These are phyloP conservation scores for Dusona sp. DNA, from an alignment of 2,888 invertebrate species.

Conservation along the genomic window DNA sequence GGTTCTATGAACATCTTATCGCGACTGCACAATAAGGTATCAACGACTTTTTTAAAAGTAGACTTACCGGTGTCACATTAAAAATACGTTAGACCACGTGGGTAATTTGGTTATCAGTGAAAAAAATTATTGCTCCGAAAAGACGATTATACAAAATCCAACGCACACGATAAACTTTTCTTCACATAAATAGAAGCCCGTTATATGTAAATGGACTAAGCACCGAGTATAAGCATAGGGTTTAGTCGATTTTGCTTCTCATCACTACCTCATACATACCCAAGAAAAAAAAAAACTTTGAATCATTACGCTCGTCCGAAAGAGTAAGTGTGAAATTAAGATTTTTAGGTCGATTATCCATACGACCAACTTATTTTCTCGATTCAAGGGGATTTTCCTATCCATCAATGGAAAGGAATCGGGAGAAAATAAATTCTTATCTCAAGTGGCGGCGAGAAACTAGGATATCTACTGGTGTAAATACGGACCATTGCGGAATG, in stretches of 20 bases:
- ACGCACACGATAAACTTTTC: background rate
- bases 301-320: background rate
- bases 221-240: background rate
- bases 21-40: background rate
- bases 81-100: slow-evolving; percentile 19
- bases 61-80: background rate
- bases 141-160: background rate
- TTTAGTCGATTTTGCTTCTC: background rate
- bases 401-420: slow-evolving; percentile 3
- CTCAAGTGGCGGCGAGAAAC: background rate
- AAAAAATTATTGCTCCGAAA: background rate
- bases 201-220: background rate
- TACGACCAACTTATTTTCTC: background rate
- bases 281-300: too few relatives aligned
- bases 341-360: background rate
- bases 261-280: background rate
- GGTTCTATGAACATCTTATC: slow-evolving; percentile 31
- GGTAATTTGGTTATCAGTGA: background rate
- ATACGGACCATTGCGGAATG: background rate
- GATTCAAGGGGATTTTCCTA: slow-evolving; percentile 7
- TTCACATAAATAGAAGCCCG: background rate
- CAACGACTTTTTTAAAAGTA: slow-evolving; percentile 1
- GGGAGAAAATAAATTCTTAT: background rate
- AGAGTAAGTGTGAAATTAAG: too few relatives aligned
- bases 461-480: slow-evolving; percentile 22